Evolutionary conservation across 2,888 invertebrate genomes (phyloP).

Genomic region (Abscondita cerata): DNA sequence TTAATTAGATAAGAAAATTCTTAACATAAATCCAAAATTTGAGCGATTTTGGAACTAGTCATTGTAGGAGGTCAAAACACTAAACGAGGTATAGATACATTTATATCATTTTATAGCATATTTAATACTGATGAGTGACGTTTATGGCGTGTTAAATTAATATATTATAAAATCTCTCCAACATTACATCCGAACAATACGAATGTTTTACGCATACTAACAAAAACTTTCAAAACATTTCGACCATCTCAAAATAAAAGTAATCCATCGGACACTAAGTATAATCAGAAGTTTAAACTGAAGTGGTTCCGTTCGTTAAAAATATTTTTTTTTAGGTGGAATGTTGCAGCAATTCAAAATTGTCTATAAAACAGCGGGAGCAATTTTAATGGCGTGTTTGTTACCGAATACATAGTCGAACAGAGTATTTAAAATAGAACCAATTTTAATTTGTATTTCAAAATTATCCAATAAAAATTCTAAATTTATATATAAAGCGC

Average conservation of each 20-base stretch:
- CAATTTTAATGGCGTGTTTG: constrained; percentile 24
- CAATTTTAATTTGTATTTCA: constrained; percentile 7
- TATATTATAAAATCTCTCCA: constrained; percentile 21
- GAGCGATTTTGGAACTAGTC: constrained; percentile 7
- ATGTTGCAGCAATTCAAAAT: constrained; percentile 15
- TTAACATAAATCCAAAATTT: no score
- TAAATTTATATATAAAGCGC: no score
- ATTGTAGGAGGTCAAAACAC: constrained; percentile 24
- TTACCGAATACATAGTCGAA: constrained; percentile 22
- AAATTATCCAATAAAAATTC: background rate
- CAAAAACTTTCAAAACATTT: background rate
- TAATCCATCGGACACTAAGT: background rate
- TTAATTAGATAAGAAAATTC: no score
- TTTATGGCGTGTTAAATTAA: constrained; percentile 33
- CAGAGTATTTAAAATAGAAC: constrained; percentile 7
- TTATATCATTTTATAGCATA: constrained; percentile 34
- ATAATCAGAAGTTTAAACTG: background rate
- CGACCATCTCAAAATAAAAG: background rate
- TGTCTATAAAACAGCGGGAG: constrained; percentile 31
- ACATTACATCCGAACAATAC: constrained; percentile 9
- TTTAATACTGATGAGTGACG: constrained; percentile 32
- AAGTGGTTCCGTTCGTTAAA: background rate
- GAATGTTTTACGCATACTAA: background rate
- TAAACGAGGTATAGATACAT: constrained; percentile 26
- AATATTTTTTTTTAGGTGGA: constrained; percentile 21